Evolutionary conservation across 2,113 vertebrate genomes (phyloP), one percentile per base, ranked within the genome.

Genomic region (Barbus barbus): DNA sequence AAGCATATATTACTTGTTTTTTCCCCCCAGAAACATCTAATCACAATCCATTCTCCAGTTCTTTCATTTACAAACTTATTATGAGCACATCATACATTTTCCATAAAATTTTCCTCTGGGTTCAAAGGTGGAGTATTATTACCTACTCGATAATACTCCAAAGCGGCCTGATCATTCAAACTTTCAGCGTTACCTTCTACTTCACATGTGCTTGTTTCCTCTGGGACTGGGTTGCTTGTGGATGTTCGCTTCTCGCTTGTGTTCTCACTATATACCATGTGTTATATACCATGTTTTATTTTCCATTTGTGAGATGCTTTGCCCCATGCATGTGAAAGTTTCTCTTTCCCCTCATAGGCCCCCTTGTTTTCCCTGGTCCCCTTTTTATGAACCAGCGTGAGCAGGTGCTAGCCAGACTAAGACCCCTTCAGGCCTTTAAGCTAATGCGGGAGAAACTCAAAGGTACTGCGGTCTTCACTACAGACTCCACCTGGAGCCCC

Each of bases 391-490:
- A 97, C 94, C 97, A 99, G 90, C 97, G 97, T 95, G 98, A 98
- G 95, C 98, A 99, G 96, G 96, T 97, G 94, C 96, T 99, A 98
- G 98, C 97, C 97, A 98, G 97, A 96, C 94, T 98, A 96, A 98
- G 97, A 97, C 94, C 97, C 97, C 96, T 97, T 96, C 97, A 97
- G 95, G 95, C 96, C 95, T 96, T 97, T 96, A 99, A 97, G 96
- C 96, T 96, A 97, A 98, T 98, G 92, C 96, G 96, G 97, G 96
- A 98, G 96, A 98, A 97, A 96, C 96, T 96, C 94, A 98, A 98
- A 99, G 98, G 98, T 99, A 99, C 97, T 94, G 96, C 93, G 93
- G 95, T 96, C 95, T 98, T 97, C 95, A 93, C 96, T 95, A 88
- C 88, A 91, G 94, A 92, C 93, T 92, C 93, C 94, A 94, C 88